A percentile compares a stretch with the other conserved stretches of the same genome.
These are phyloP conservation scores for Clarias batrachus DNA, from an alignment of 2,113 vertebrate genomes.

Conservation along the genomic window DNA sequence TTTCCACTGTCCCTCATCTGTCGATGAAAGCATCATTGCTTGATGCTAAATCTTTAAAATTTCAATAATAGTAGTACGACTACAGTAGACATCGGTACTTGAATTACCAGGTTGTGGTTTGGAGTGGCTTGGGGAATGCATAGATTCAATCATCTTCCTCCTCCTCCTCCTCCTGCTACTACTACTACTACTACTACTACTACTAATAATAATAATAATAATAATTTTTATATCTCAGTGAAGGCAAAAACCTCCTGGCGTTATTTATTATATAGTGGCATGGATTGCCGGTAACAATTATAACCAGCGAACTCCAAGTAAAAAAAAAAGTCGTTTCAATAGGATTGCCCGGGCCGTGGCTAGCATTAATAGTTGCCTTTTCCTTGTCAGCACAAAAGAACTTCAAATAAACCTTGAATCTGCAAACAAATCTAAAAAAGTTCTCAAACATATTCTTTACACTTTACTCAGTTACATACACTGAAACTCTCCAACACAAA, in stretches of 20 bases:
- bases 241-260: conserved; percentile 33
- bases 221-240: neutral
- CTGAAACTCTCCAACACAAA: conserved; percentile 71
- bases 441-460: too few species aligned
- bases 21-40: neutral
- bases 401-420: conserved; percentile 75
- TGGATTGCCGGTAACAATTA: conserved; percentile 68
- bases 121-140: neutral
- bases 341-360: conserved; percentile 76
- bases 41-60: neutral
- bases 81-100: neutral
- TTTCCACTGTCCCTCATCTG: neutral
- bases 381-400: conserved; percentile 74
- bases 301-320: conserved; percentile 74
- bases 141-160: neutral
- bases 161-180: neutral
- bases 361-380: conserved; percentile 70
- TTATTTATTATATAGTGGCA: conserved; percentile 50
- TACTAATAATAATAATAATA: neutral
- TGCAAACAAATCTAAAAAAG: conserved; percentile 49
- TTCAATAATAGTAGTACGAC: neutral
- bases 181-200: neutral
- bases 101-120: neutral
- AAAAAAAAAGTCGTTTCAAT: conserved; percentile 77
- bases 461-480: conserved; percentile 56